Conservation (phyloP, 2,888 invertebrate species). For the Acronicta aceris region DNA sequence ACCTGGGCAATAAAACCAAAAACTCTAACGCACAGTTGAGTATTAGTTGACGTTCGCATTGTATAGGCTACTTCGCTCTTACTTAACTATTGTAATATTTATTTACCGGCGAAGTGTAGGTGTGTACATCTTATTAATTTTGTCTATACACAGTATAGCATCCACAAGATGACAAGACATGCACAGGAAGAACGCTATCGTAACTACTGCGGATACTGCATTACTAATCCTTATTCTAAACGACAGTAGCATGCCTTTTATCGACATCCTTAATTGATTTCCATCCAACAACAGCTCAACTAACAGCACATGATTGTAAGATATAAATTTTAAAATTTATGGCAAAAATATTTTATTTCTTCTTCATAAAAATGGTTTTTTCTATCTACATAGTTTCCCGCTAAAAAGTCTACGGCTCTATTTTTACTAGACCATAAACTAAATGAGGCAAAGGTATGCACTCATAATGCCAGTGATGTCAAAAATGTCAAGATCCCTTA, state of each 20-base stretch:
- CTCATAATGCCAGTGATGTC: slow-evolving; percentile 57
- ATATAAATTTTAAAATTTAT: no score
- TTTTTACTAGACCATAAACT: slow-evolving; percentile 35
- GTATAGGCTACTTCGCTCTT: no score
- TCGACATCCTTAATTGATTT: slow-evolving; percentile 28
- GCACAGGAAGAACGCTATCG: slow-evolving; percentile 17
- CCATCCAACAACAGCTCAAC: background rate
- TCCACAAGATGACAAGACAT: background rate
- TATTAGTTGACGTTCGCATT: no score
- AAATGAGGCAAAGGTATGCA: slow-evolving; percentile 40
- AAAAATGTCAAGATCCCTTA: slow-evolving; percentile 67
- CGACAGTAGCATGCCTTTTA: slow-evolving; percentile 23
- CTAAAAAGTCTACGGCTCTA: slow-evolving; percentile 30
- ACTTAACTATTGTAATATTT: no score
- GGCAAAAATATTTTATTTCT: no score
- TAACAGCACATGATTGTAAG: background rate
- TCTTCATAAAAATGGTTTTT: no score
- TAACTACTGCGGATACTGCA: no score
- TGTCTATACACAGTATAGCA: background rate
- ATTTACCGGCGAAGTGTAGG: no score
- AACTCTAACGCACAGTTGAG: no score
- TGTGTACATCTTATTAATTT: no score
- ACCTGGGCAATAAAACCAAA: no score
- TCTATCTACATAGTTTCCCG: no score
- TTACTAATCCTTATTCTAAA: slow-evolving; percentile 16